Conservation (phyloP, 30 jellyfish, hydroid and myxozoan genomes). For the Mastigias papua region DNA sequence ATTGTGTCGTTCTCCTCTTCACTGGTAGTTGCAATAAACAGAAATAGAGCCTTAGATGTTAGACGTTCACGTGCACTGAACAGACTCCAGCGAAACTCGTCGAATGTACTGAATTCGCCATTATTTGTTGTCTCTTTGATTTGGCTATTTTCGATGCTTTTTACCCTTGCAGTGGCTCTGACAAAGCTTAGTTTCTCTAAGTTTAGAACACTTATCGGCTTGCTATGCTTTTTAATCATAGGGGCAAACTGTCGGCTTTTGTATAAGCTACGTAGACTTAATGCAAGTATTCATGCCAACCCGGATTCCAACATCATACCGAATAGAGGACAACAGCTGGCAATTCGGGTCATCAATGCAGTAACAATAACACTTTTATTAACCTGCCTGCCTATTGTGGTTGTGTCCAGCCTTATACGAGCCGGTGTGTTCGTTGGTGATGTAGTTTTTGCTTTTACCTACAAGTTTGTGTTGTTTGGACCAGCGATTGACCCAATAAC, state of each 20-base stretch:
- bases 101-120: not conserved
- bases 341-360: not conserved
- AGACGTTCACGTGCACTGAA: conserved; percentile 8
- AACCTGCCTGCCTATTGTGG: conserved; percentile 2
- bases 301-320: not conserved
- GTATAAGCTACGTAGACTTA: not conserved
- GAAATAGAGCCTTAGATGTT: conserved; percentile 13
- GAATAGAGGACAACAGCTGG: not conserved
- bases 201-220: not conserved
- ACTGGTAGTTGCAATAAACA: conserved; percentile 27
- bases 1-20: conserved; percentile 28
- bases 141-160: not conserved
- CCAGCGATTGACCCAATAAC: conserved; percentile 23
- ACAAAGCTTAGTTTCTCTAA: not conserved
- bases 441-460: not conserved
- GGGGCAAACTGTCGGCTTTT: not conserved
- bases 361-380: not conserved
- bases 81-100: conserved; percentile 1
- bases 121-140: conserved; percentile 17
- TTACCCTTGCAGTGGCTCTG: not conserved
- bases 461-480: conserved; percentile 1
- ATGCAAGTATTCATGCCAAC: not conserved
- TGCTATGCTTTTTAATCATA: not conserved
- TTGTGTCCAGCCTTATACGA: not conserved
- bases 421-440: not conserved